phyloP scores from a whole-genome alignment of 2,113 vertebrate genomes.

The Clarias magur region DNA sequence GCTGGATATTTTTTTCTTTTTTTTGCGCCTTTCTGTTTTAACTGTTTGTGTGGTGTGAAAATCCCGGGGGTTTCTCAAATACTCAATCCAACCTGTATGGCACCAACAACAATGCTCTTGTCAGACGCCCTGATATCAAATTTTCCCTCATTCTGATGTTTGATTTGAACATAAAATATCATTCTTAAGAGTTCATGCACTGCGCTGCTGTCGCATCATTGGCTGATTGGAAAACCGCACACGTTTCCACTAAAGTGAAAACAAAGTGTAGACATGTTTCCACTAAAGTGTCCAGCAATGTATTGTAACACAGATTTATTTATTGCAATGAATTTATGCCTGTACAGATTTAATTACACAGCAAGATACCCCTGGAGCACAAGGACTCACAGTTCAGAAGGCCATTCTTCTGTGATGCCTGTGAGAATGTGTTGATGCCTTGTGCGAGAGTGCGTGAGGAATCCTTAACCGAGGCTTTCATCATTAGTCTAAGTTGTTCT shows the following conservation, averaged over 20 bases:
- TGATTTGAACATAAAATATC: background rate
- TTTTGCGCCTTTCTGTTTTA: background rate
- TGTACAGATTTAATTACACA: background rate
- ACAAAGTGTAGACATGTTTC: background rate
- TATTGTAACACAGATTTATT: background rate
- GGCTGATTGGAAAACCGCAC: background rate
- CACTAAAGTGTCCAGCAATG: background rate
- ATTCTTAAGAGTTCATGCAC: background rate
- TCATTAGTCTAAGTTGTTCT: conserved; percentile 24
- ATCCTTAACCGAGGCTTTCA: conserved; percentile 23
- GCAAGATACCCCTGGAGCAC: conserved; percentile 23
- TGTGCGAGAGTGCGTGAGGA: conserved; percentile 13
- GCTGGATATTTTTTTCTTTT: background rate
- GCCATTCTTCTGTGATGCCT: conserved; percentile 16
- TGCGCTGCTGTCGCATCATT: background rate
- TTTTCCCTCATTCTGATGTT: background rate
- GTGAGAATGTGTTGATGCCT: conserved; percentile 39
- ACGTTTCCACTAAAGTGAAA: background rate
- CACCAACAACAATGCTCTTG: background rate
- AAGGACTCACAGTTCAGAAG: conserved; percentile 24
- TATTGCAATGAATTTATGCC: background rate
- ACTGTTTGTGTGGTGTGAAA: background rate
- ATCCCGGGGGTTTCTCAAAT: background rate
- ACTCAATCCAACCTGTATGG: background rate
- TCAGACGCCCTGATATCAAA: background rate